phyloP scores from a whole-genome alignment of 37 sponge, comb jelly and placozoan species.

The Halisarca cf. caerulea region DNA sequence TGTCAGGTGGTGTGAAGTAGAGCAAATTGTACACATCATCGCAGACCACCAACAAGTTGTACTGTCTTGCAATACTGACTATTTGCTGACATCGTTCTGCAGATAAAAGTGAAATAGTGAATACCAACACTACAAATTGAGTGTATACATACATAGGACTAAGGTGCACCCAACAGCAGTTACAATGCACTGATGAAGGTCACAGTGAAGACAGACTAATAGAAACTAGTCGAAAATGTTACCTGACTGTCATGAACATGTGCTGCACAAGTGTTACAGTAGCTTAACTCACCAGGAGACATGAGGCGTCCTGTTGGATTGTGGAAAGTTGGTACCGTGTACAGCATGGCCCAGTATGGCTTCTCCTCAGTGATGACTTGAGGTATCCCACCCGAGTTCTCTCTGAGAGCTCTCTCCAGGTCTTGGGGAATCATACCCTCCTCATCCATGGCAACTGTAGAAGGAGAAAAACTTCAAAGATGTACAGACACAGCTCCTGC shows the following conservation, averaged over 20 bases:
- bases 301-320: slow-evolving; percentile 77
- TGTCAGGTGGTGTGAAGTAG: slow-evolving; percentile 35
- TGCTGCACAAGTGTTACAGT: too few relatives aligned
- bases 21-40: slow-evolving; percentile 89
- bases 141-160: not conserved
- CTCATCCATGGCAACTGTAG: slow-evolving; percentile 67
- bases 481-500: too few relatives aligned
- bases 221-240: too few relatives aligned
- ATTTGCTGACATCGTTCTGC: slow-evolving; percentile 64
- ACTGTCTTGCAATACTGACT: slow-evolving; percentile 62
- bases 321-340: slow-evolving; percentile 70
- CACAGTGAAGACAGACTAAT: too few relatives aligned
- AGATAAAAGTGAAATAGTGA: too few relatives aligned
- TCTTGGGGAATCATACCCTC: slow-evolving; percentile 67
- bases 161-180: too few relatives aligned
- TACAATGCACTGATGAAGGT: too few relatives aligned
- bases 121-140: too few relatives aligned
- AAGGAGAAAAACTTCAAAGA: too few relatives aligned
- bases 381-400: not conserved
- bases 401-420: slow-evolving; percentile 54
- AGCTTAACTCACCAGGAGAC: slow-evolving; percentile 47
- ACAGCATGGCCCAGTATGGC: slow-evolving; percentile 78
- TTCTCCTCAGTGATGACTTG: slow-evolving; percentile 39
- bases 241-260: too few relatives aligned
- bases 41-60: slow-evolving; percentile 70